Base-by-base conservation (phyloP, 2,113 vertebrate genomes). In the Tyrannus savana region DNA sequence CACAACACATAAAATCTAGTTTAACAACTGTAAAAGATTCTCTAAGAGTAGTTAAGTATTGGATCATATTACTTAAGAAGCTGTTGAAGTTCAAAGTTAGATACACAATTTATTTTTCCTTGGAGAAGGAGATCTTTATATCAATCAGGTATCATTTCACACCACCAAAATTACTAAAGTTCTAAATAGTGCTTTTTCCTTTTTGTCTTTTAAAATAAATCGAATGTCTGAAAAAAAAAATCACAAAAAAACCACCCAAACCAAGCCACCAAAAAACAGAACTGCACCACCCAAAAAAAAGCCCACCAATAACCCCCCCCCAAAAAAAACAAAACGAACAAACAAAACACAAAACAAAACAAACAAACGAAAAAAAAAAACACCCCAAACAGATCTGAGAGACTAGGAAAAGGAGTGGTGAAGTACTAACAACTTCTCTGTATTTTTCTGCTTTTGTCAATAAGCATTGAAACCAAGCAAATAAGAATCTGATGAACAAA, bases 301-400 rank as follows among this genome's bases (percentile, higher is more conserved):
- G 1, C 24, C 12, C 16, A 35, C 15, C 6, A 33, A 16, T 7
- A 5, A 41, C n/a, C n/a, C n/a, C n/a, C n/a, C n/a, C n/a, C n/a
- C n/a, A 18, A 15, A 17, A 15, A 49, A 28, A 23, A 8, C 24
- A 49, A 59, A 25, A 37, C n/a, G n/a, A n/a, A n/a, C n/a, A 28
- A 25, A 33, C 23, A 22, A 8, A 37, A 37, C 35, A 37, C 7
- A 37, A 37, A 35, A 19, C 12, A 14, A 27, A 41, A 14, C 24
- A 12, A 41, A 41, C 39, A 39, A 39, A 39, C 39, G 13, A 41
- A 41, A 12, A 41, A 41, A 39, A 24, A 59, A 37, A 68, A 6
- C 1, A 35, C 58, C 5, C 27, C 3, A 76, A 88, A 63, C 1
- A 42, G 10, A 67, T 64, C 14, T 80, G 21, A 67, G 23, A 67